Conservation (phyloP, 2,888 invertebrate genomes). For the Sesia apiformis region DNA sequence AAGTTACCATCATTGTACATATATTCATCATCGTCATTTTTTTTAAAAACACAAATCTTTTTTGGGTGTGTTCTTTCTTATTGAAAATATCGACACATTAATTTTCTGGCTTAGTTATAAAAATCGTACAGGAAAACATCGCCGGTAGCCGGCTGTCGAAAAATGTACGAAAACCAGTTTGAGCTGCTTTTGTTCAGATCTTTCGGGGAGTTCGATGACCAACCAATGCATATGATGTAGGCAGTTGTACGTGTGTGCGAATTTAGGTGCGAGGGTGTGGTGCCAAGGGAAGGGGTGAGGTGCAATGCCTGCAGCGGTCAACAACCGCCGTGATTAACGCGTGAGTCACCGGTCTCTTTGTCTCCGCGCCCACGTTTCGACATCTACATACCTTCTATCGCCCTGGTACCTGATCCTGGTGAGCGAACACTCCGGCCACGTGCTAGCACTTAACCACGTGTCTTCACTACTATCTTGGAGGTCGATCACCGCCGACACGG, state of each 20-base stretch:
- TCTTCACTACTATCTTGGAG: conserved; percentile 13
- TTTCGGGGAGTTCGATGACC: conserved; percentile 65
- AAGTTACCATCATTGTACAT: too few relatives aligned
- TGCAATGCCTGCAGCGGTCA: conserved; percentile 47
- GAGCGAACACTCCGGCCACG: conserved; percentile 23
- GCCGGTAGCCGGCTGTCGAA: conserved; percentile 43
- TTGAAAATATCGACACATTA: too few relatives aligned
- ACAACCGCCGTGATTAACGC: conserved; percentile 46
- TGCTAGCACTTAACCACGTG: conserved; percentile 24
- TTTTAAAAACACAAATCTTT: too few relatives aligned
- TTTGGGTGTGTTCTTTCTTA: too few relatives aligned
- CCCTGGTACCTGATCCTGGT: conserved; percentile 9
- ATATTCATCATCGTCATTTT: too few relatives aligned
- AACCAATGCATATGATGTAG: conserved; percentile 30
- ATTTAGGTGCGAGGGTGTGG: conserved; percentile 54
- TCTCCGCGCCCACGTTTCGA: conserved; percentile 32
- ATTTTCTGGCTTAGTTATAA: conserved; percentile 2
- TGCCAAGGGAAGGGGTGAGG: conserved; percentile 34
- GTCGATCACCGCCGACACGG: conserved; percentile 82
- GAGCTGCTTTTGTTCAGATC: conserved; percentile 58
- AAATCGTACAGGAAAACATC: conserved; percentile 46
- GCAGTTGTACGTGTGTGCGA: conserved; percentile 24
- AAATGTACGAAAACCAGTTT: conserved; percentile 65
- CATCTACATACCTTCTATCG: conserved; percentile 23
- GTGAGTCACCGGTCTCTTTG: conserved; percentile 56